Conservation (phyloP, 2,797 vertebrate genomes). For the Acrossocheilus wenchowensis region DNA sequence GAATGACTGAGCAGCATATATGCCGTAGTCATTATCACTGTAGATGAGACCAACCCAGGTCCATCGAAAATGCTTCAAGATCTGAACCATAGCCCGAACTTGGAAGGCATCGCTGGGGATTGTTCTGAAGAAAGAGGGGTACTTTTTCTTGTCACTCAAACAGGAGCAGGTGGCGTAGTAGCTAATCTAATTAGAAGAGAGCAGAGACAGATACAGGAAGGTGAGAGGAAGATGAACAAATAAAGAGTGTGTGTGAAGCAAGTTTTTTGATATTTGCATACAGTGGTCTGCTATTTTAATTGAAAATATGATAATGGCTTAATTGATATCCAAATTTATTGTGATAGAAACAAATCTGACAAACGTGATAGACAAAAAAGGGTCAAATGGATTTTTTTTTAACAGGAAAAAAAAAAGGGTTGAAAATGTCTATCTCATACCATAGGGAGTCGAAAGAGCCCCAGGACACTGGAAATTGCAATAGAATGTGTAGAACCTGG, state of each 20-base stretch:
- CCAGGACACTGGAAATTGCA: constrained; percentile 65
- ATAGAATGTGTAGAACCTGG: constrained; percentile 66
- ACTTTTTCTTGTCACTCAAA: constrained; percentile 53
- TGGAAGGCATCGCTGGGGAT: constrained; percentile 60
- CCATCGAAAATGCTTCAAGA: constrained; percentile 36
- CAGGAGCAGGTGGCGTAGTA: constrained; percentile 63
- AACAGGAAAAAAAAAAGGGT: not conserved
- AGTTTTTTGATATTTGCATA: not conserved
- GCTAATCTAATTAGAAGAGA: constrained; percentile 51
- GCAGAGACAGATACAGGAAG: no score
- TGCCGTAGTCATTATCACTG: constrained; percentile 30
- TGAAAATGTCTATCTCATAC: constrained; percentile 41
- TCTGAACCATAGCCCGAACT: constrained; percentile 42
- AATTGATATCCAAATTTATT: not conserved
- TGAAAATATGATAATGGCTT: not conserved
- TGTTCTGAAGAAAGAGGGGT: constrained; percentile 63
- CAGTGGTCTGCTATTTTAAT: not conserved
- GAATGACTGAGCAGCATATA: constrained; percentile 31
- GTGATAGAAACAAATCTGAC: not conserved
- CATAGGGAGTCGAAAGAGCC: constrained; percentile 64
- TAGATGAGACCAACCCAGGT: constrained; percentile 12
- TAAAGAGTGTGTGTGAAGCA: not conserved
- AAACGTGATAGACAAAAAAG: no score
- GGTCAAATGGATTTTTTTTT: not conserved
- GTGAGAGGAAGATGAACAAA: not conserved